These are phyloP conservation scores for Drosophila algonquin DNA, from an alignment of 2,888 invertebrate genomes.

Conservation along the genomic window DNA sequence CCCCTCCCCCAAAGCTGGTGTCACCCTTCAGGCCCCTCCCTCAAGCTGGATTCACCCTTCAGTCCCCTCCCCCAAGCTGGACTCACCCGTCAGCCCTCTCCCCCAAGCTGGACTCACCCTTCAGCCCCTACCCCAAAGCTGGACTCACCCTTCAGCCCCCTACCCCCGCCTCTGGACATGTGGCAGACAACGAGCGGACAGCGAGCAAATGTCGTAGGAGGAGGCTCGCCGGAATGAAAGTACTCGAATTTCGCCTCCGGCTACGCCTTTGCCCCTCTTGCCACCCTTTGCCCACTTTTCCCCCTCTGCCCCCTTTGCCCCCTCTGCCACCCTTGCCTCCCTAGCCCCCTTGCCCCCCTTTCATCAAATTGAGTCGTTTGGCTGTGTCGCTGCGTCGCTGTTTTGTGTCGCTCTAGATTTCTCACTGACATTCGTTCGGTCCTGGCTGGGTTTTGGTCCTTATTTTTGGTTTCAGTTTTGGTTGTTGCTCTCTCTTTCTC, in stretches of 20 bases:
- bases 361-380: slow-evolving; percentile 70
- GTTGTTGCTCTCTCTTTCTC: not conserved
- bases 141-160: slow-evolving; percentile 11
- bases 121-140: not conserved
- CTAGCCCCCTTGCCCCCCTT: too few species aligned
- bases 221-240: slow-evolving; percentile 24
- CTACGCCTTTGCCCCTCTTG: too few species aligned
- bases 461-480: slow-evolving; percentile 4
- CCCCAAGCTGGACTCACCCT: slow-evolving; percentile 14
- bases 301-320: too few species aligned
- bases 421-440: slow-evolving; percentile 29
- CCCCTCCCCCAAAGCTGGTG: slow-evolving; percentile 6
- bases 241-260: slow-evolving; percentile 39
- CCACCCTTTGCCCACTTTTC: too few species aligned
- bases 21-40: not conserved
- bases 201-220: slow-evolving; percentile 14
- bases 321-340: too few species aligned
- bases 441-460: not conserved
- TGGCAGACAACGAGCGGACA: slow-evolving; percentile 31
- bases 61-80: slow-evolving; percentile 1
- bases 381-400: slow-evolving; percentile 24
- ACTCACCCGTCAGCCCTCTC: slow-evolving; percentile 3
- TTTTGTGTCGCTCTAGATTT: slow-evolving; percentile 29
- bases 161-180: not conserved
- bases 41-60: slow-evolving; percentile 10